Conservation (phyloP, 2,797 vertebrate genomes). For the Chloroceryle inda region DNA sequence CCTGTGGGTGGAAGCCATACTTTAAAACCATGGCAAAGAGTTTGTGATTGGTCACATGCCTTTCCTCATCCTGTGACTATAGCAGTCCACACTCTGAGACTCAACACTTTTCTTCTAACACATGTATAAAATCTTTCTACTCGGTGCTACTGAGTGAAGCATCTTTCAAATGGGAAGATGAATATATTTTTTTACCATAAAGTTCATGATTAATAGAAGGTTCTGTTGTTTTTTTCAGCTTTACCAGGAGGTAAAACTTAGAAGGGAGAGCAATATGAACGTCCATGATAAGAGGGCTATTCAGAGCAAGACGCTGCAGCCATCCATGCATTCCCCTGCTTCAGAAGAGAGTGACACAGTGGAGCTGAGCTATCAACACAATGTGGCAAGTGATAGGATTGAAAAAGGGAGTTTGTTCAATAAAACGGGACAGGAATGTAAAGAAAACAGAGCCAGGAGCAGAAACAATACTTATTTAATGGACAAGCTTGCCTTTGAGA, state of each 20-base stretch:
- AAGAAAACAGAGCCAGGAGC: conserved; percentile 49
- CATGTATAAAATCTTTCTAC: not conserved
- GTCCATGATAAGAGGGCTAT: conserved; percentile 69
- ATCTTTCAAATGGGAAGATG: not conserved
- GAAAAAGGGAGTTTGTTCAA: conserved; percentile 67
- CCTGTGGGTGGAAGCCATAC: not conserved
- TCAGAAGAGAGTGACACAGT: conserved; percentile 66
- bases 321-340: conserved; percentile 80
- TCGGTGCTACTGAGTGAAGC: not conserved
- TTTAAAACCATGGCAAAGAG: not conserved
- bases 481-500: conserved; percentile 53
- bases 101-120: not conserved
- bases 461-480: conserved; percentile 37
- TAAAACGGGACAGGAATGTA: conserved; percentile 4
- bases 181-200: not conserved
- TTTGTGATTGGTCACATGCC: not conserved
- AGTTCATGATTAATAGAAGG: not conserved
- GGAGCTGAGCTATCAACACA: conserved; percentile 44
- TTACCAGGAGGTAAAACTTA: conserved; percentile 91
- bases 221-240: conserved; percentile 83
- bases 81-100: not conserved
- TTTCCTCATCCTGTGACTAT: not conserved
- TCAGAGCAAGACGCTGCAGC: conserved; percentile 71
- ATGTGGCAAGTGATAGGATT: conserved; percentile 59
- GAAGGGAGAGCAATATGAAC: conserved; percentile 82